Base-by-base conservation (phyloP, 2,797 vertebrate species). In the Mus minutoides region DNA sequence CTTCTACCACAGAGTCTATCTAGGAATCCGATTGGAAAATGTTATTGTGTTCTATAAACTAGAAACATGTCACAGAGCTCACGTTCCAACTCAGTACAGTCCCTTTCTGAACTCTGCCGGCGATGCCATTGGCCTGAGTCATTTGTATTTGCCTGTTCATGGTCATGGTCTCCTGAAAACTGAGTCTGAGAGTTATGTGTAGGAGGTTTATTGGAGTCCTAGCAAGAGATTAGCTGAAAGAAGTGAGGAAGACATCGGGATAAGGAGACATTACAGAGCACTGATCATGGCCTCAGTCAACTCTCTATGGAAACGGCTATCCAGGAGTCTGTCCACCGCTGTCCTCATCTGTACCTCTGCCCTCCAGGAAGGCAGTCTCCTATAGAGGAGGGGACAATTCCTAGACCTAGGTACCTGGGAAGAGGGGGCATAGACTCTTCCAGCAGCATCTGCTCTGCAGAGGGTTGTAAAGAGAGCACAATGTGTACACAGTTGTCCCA, bases 41-140 rank as follows among this genome's bases (percentile, higher is more conserved):
- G 3, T 60, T 67, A 40, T 60, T 97, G 95, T 89, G 62, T 88
- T 88, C 40, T 29, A 29, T 58, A 83, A 26, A 11, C 46, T 90
- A 64, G 56, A 60, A 95, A 94, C 24, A 69, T 24, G 92, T 92
- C 10, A 56, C 21, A 89, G 69, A 87, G 94, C 90, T 88, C 22
- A 24, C 77, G 46, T 85, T 93, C 40, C 19, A 77, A 10, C 17
- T 58, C 43, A 76, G 69, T 67, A 37, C 14, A 83, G 34, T 21
- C 94, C 22, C 80, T 49, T 94, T 95, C 87, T 34, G 91, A 90
- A 95, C 92, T 76, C 31, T 76, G 29, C 49, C 26, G 43, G 54
- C 34, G 16, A n/a, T 88, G 67, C 46, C 26, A 16, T 86, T 86
- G 88, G 9, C 86, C 56, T 26, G 1, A 6, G 11, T 17, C 17